Conservation (phyloP, 2,113 vertebrate species). For the Heterotis niloticus region DNA sequence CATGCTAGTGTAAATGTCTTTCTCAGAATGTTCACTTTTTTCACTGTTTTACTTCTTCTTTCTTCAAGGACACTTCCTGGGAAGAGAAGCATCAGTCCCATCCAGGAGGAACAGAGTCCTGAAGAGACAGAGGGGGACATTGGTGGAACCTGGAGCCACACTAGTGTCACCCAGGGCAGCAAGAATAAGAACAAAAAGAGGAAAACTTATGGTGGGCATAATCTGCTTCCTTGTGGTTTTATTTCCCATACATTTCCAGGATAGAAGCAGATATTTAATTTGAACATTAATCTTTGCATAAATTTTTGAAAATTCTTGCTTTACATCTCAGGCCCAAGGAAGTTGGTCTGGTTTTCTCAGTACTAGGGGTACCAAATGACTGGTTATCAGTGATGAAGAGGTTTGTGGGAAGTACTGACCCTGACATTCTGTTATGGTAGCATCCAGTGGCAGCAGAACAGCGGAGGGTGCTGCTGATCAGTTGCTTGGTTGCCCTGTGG, state of each 20-base stretch:
- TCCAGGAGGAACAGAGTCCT: conserved; percentile 56
- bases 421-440: not conserved
- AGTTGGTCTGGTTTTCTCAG: too few relatives aligned
- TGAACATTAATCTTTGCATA: not conserved
- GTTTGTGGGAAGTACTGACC: not conserved
- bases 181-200: conserved; percentile 74
- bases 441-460: not conserved
- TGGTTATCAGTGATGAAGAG: not conserved
- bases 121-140: conserved; percentile 47
- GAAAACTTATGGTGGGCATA: conserved; percentile 73
- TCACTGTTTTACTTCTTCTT: conserved; percentile 12
- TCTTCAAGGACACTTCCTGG: conserved; percentile 49
- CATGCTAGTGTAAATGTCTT: too few relatives aligned
- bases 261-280: not conserved
- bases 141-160: conserved; percentile 54
- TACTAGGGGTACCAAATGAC: too few relatives aligned
- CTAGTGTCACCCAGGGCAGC: conserved; percentile 58
- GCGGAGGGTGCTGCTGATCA: conserved; percentile 32
- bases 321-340: not conserved
- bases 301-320: not conserved
- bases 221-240: not conserved
- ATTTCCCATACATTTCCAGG: conserved; percentile 20
- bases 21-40: too few relatives aligned
- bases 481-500: conserved; percentile 40
- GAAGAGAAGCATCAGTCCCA: conserved; percentile 83